These are phyloP conservation scores for Falco cherrug DNA, from an alignment of 2,797 vertebrate genomes.

Conservation along the genomic window DNA sequence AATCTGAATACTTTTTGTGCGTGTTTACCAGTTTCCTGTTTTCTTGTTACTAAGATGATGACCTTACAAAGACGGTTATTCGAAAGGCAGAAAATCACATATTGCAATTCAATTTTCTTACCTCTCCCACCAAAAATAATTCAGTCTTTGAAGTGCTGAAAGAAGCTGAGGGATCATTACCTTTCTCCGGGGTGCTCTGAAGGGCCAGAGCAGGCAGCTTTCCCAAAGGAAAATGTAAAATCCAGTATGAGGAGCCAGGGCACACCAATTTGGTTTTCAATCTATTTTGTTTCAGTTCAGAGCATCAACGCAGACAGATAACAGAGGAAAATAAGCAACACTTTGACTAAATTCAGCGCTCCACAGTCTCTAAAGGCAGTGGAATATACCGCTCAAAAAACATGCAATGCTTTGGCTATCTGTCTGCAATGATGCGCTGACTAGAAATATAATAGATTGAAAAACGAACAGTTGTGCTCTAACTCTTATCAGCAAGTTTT, in stretches of 20 bases:
- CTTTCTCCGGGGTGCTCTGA: conserved; percentile 22
- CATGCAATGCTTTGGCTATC: background rate
- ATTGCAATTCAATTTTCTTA: conserved; percentile 65
- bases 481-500: conserved; percentile 25
- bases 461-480: conserved; percentile 53
- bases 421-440: conserved; percentile 38
- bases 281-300: conserved; percentile 76
- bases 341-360: conserved; percentile 47
- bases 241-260: conserved; percentile 26
- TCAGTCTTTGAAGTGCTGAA: conserved; percentile 34
- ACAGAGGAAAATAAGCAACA: conserved; percentile 67
- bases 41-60: conserved; percentile 44
- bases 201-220: background rate
- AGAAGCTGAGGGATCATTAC: conserved; percentile 51
- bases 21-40: conserved; percentile 52
- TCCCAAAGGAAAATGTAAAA: conserved; percentile 44
- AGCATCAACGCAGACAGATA: conserved; percentile 60
- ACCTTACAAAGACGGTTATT: conserved; percentile 42
- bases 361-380: conserved; percentile 40
- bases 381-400: conserved; percentile 8
- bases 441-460: conserved; percentile 58
- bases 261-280: conserved; percentile 76
- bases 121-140: conserved; percentile 61
- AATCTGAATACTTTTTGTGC: conserved; percentile 6
- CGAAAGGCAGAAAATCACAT: conserved; percentile 53